Conservation (phyloP, 2,113 vertebrate species). For the Paradisaea rubra region DNA sequence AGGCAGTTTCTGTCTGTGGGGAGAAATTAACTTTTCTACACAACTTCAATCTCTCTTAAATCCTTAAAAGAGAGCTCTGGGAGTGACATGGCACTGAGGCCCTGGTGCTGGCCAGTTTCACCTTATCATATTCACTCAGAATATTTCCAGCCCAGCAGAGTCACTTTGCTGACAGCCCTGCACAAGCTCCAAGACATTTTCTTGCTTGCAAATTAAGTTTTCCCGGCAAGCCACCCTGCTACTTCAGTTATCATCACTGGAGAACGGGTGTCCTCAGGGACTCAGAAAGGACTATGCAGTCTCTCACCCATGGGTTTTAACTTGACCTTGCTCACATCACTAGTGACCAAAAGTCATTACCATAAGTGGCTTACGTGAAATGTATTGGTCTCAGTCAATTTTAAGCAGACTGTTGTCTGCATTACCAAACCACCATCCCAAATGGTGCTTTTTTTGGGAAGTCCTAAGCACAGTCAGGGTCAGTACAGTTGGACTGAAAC, state of each 20-base stretch:
- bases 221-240: background rate
- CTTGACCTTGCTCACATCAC: conserved; percentile 31
- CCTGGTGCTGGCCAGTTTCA: background rate
- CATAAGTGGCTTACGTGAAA: conserved; percentile 34
- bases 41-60: background rate
- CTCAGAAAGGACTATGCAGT: background rate
- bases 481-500: background rate
- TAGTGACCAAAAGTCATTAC: conserved; percentile 44
- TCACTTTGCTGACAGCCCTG: background rate
- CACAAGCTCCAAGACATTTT: background rate
- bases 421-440: conserved; percentile 41
- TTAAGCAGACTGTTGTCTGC: conserved; percentile 57
- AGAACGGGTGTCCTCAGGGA: background rate
- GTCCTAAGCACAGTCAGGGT: background rate
- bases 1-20: background rate
- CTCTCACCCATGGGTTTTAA: conserved; percentile 19
- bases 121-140: background rate
- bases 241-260: background rate
- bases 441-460: conserved; percentile 44
- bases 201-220: conserved; percentile 25
- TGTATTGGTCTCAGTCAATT: conserved; percentile 58
- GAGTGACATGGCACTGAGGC: background rate
- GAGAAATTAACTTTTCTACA: background rate
- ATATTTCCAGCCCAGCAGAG: background rate
- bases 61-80: background rate